Evolutionary conservation across 1,140 invertebrate species (phyloP), one percentile per base, ranked within the genome.

Genomic region (Drosophila willistoni): DNA sequence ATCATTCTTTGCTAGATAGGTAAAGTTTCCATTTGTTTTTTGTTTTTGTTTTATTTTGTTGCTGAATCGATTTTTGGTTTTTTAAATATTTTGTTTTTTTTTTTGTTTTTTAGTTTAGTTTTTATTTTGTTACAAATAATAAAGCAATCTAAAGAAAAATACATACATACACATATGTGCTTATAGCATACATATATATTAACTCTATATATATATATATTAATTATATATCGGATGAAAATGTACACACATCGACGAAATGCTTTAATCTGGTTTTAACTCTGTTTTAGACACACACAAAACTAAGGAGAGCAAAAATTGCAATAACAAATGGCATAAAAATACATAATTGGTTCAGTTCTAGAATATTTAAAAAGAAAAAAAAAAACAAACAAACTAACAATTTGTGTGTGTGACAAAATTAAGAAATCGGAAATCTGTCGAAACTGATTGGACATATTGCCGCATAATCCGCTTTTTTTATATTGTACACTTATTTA

Each of bases 1-100:
- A 87, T 87, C 83, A 89, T 86, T 87, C 65, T 71, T 87, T 89
- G 77, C 84, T 89, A 87, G 79, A 80, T 89, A 83, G 80, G 76
- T 84, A 79, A 71, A 59, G 66, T 71, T 79, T 64, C 71, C 64
- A 73, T 87, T 68, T 79, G 69, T 71, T 68, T 33, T 74, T 63
- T 68, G 51, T 68, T 55, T 76, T 62, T 25, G n/a, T n/a, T n/a
- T n/a, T n/a, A n/a, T 66, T 66, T 68, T 63, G 44, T 44, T 41
- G 67, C 64, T 70, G 66, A 68, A 77, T 83, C n/a, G 22, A 25
- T 75, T 75, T 68, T 75, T 13, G 33, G 34, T 75, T 75, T 68
- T 75, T 68, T 42, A 19, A n/a, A n/a, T n/a, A n/a, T n/a, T 36
- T 1, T 36, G 1, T 36, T 6, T 39, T 39, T 13, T 39, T 13